phyloP scores from a whole-genome alignment of 2,888 invertebrate genomes.

The Calliopum simillimum region DNA sequence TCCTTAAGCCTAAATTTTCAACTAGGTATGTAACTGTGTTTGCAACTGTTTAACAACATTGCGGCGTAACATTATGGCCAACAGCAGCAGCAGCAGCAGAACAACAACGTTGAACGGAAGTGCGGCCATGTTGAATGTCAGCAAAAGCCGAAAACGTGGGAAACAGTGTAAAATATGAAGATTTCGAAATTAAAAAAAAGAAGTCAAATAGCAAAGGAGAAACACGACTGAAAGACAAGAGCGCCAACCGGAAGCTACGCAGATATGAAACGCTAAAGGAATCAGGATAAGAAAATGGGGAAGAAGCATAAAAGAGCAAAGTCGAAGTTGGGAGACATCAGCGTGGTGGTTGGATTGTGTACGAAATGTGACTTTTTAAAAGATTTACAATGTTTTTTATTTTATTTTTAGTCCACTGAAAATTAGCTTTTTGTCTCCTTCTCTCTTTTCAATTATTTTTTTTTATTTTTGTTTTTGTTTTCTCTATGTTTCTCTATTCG shows the following conservation, averaged over 20 bases:
- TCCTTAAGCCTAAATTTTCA: no score
- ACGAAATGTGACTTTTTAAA: constrained; percentile 3
- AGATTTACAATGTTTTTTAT: not conserved
- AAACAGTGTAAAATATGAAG: not conserved
- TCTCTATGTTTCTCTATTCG: no score
- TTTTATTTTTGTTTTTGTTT: no score
- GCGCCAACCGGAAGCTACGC: constrained; percentile 13
- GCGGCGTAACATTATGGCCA: not conserved
- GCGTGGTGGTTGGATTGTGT: not conserved
- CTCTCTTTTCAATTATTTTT: not conserved
- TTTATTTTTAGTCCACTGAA: not conserved
- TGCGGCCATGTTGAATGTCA: constrained; percentile 5
- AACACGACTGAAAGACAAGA: no score
- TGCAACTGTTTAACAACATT: not conserved
- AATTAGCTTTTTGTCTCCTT: not conserved
- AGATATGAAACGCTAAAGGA: not conserved
- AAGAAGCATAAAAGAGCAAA: no score
- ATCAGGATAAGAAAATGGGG: not conserved
- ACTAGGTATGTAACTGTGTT: no score
- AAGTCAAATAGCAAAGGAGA: no score
- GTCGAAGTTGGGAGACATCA: not conserved
- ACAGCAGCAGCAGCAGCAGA: not conserved
- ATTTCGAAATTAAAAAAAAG: constrained; percentile 2
- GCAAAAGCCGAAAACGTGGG: not conserved
- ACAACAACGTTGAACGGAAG: not conserved